Evolutionary conservation across 2,888 invertebrate species (phyloP), one percentile per base, ranked within the genome.

Genomic region (Polymixis flavicincta): DNA sequence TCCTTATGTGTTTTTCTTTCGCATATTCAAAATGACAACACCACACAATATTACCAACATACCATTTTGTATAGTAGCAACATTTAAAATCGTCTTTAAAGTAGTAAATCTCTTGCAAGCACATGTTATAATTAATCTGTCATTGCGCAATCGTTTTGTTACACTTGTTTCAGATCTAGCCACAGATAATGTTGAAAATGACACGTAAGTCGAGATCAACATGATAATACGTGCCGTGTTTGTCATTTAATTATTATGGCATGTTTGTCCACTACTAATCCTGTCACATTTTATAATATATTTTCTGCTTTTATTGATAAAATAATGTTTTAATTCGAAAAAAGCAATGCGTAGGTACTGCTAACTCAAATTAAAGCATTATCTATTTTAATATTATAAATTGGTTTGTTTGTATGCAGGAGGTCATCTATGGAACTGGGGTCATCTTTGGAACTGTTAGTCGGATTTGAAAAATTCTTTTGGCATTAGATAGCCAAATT

Each of bases 131-230:
- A 80, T 69, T 69, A 65, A 55, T 55, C 59, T 80, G 75, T 69
- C 75, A 69, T 45, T 28, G 75, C 14, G 69, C 57, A 69, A 50
- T 66, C 60, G 61, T 74, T 74, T 61, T 70, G 75, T 80, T 69
- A 74, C 81, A 65, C 45, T 59, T 14, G 42, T 28, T 19, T 19
- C 8, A 67, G 80, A 78, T 78, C 9, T 32, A 22, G 22, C 48
- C 8, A n/a, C 61, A 48, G 66, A 74, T 79, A 80, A 45, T 59
- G 4, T 9, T 42, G 37, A n/a, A 52, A 52, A 54, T 55, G 45
- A 55, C 79, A 71, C 55, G 50, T 52, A 25, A 60, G 32, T 37
- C 22, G 1, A 68, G 80, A 67, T 67, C 28, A 17, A 42, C 61
- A n/a, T 9, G 74, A 68, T 80, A 68, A 32, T 17, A 32, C 6